Evolutionary conservation across 2,113 vertebrate genomes (phyloP), one percentile per base, ranked within the genome.

Genomic region (Peromyscus leucopus): DNA sequence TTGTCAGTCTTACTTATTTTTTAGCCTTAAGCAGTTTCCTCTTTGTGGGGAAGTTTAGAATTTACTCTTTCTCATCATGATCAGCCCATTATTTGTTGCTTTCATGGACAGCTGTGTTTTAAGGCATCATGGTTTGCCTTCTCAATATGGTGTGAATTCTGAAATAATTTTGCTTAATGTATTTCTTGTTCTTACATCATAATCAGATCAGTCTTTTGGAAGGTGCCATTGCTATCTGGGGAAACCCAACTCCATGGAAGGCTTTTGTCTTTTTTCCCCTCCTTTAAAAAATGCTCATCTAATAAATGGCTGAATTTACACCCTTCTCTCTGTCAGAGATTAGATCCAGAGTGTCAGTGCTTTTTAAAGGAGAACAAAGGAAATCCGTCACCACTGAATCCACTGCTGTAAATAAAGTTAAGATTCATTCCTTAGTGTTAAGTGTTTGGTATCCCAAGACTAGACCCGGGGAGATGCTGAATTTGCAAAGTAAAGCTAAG

Each of bases 281-380:
- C 21, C 48, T 55, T 80, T 80, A 22, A 57, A 36, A 55, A 57
- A 80, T 10, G 17, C 78, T 36, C 33, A 59, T 89, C 21, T 33
- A 65, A 65, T 12, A 86, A 86, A 75, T 46, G 93, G 36, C 65
- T 90, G 79, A 86, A 93, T 57, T 69, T 92, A n/a, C 55, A 96
- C 57, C 39, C 22, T 82, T 82, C 33, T 80, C 78, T 80, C 9
- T 80, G 86, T 75, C 51, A 96, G 1, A 89, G 46, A 96, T 94
- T 89, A 75, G 51, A 75, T 90, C 63, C 82, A 57, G 57, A 19
- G 89, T 96, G 84, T 95, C 90, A 95, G 67, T 78, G 57, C 89
- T 95, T 97, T 96, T 90, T 90, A 95, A 93, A 92, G 93, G 69
- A 91, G 86, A 96, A 87, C 89, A 95, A 97, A 83, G 78, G 88